Conservation (phyloP, 2,113 vertebrate genomes). For the Lates calcarifer region DNA sequence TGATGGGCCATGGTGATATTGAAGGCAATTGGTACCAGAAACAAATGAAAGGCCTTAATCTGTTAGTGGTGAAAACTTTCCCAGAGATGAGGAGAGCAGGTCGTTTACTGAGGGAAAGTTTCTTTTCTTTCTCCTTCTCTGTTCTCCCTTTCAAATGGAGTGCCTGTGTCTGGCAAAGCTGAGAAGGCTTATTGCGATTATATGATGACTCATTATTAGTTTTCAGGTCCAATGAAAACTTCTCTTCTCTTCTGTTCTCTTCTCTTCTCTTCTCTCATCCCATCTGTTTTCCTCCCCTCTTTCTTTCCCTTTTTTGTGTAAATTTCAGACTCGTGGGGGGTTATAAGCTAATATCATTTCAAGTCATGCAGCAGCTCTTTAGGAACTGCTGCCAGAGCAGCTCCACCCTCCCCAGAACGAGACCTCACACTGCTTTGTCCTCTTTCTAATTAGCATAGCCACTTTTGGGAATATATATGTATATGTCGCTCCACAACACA, state of each 20-base stretch:
- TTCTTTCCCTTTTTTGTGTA: slow-evolving; percentile 35
- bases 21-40: slow-evolving; percentile 63
- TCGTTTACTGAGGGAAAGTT: slow-evolving; percentile 49
- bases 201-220: slow-evolving; percentile 70
- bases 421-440: slow-evolving; percentile 54
- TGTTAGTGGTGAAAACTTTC: slow-evolving; percentile 59
- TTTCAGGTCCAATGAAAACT: slow-evolving; percentile 46
- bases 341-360: slow-evolving; percentile 71
- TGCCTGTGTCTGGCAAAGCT: slow-evolving; percentile 48
- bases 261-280: slow-evolving; percentile 4
- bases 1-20: slow-evolving; percentile 65
- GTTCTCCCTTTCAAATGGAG: slow-evolving; percentile 35
- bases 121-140: slow-evolving; percentile 42
- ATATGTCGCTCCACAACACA: slow-evolving; percentile 29
- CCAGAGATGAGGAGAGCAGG: slow-evolving; percentile 53
- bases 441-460: slow-evolving; percentile 64
- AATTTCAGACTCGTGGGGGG: slow-evolving; percentile 56
- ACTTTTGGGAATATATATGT: slow-evolving; percentile 61
- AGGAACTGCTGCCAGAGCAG: slow-evolving; percentile 72
- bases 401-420: slow-evolving; percentile 47
- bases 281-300: slow-evolving; percentile 8
- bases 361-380: slow-evolving; percentile 46
- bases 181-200: slow-evolving; percentile 47
- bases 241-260: slow-evolving; percentile 7
- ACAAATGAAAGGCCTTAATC: slow-evolving; percentile 60